A percentile compares a stretch with the other conserved stretches of the same genome.
Conservation (phyloP, 1,140 invertebrate genomes). For the Drosophila nannoptera region DNA sequence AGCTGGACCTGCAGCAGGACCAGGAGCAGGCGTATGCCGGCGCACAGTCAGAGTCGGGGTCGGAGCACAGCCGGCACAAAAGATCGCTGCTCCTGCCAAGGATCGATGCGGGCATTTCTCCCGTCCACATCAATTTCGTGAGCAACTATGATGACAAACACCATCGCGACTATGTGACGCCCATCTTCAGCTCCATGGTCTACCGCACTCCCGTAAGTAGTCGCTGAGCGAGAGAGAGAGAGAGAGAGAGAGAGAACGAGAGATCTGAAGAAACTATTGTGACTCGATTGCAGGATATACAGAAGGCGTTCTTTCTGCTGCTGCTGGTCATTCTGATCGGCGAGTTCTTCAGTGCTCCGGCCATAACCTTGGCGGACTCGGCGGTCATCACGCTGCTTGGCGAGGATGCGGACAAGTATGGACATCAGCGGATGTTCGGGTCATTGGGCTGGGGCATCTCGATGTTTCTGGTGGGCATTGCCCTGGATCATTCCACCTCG, state of each 20-base stretch:
- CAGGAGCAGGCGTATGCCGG: slow-evolving; percentile 30
- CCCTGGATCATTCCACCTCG: slow-evolving; percentile 96
- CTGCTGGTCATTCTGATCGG: slow-evolving; percentile 95
- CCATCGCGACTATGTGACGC: slow-evolving; percentile 90
- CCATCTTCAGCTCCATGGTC: slow-evolving; percentile 95
- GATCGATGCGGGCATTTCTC: slow-evolving; percentile 84
- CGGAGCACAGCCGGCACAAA: slow-evolving; percentile 60
- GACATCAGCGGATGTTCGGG: slow-evolving; percentile 98
- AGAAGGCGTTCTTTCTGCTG: slow-evolving; percentile 97
- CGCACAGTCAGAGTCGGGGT: slow-evolving; percentile 45
- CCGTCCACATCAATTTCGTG: slow-evolving; percentile 88
- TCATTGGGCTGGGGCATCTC: slow-evolving; percentile 98
- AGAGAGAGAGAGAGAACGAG: too few species aligned
- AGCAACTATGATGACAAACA: slow-evolving; percentile 89
- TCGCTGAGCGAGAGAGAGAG: neutral
- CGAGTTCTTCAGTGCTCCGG: slow-evolving; percentile 98
- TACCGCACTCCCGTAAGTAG: slow-evolving; percentile 84
- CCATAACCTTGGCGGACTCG: slow-evolving; percentile 97
- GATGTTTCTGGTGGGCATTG: slow-evolving; percentile 99
- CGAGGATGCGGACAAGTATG: slow-evolving; percentile 95
- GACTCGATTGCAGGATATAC: slow-evolving; percentile 86
- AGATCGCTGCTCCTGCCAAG: slow-evolving; percentile 63
- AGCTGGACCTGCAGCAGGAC: slow-evolving; percentile 28
- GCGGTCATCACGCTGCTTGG: slow-evolving; percentile 94
- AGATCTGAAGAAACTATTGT: neutral